Percentiles rank a stretch among this genome's conserved stretches.
Conservation (phyloP, 1,140 invertebrate genomes). For the Gonioctena quinquepunctata region DNA sequence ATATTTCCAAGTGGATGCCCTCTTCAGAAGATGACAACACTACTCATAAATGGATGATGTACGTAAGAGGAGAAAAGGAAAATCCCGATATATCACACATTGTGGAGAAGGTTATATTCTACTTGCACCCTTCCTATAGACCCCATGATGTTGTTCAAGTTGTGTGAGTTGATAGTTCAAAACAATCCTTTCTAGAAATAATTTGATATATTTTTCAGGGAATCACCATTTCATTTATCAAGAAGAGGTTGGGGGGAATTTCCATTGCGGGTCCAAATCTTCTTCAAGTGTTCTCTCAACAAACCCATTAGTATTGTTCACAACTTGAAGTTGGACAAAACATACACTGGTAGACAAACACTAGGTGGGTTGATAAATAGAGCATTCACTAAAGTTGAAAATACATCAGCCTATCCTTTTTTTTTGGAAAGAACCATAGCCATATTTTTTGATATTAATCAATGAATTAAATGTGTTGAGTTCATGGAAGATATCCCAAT, state of each 20-base stretch:
- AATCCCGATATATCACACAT: conserved; percentile 63
- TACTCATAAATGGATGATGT: conserved; percentile 91
- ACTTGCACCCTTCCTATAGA: conserved; percentile 83
- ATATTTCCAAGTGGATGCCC: conserved; percentile 84
- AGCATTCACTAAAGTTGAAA: too few species aligned
- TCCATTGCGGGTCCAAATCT: conserved; percentile 77
- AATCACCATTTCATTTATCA: conserved; percentile 80
- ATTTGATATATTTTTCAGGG: conserved; percentile 54
- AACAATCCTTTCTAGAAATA: background rate
- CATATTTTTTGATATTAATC: too few species aligned
- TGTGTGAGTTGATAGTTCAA: conserved; percentile 59
- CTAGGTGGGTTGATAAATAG: conserved; percentile 69
- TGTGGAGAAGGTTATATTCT: conserved; percentile 74
- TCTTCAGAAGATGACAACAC: conserved; percentile 70
- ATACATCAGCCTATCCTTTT: too few species aligned
- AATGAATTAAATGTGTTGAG: too few species aligned
- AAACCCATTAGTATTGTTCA: conserved; percentile 82
- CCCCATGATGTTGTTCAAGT: conserved; percentile 87
- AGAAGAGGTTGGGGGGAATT: conserved; percentile 91
- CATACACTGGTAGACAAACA: conserved; percentile 84
- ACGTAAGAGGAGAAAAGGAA: conserved; percentile 72
- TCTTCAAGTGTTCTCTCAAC: conserved; percentile 75
- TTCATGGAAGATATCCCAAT: too few species aligned
- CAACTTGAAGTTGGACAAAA: conserved; percentile 79
- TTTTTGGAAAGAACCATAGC: too few species aligned